A percentile compares a stretch with the other conserved stretches of the same genome.
Evolutionary conservation across 2,888 invertebrate genomes (phyloP).

Genomic region (Trissolcus brochymenae): DNA sequence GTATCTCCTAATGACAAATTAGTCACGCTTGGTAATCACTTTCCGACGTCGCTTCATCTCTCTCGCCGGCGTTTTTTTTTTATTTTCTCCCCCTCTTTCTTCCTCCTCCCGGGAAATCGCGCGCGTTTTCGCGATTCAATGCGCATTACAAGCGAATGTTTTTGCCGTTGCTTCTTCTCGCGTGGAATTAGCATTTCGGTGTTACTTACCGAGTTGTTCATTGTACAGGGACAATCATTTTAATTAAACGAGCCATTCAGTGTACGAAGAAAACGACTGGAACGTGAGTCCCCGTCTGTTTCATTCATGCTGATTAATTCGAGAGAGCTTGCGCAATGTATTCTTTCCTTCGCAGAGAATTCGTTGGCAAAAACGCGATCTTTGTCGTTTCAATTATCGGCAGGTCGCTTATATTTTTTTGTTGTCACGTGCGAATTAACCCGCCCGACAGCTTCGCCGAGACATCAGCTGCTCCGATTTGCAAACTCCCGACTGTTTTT

Average conservation of each 20-base stretch:
- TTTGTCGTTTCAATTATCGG: constrained; percentile 20
- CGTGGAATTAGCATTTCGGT: constrained; percentile 40
- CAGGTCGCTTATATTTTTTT: background rate
- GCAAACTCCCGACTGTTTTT: constrained; percentile 23
- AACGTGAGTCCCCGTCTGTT: constrained; percentile 35
- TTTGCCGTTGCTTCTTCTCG: constrained; percentile 10
- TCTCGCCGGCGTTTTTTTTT: constrained; percentile 13
- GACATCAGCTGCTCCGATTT: constrained; percentile 22
- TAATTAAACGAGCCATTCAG: constrained; percentile 39
- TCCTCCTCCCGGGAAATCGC: constrained; percentile 32
- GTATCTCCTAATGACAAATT: constrained; percentile 39
- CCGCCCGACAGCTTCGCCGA: background rate
- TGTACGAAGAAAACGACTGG: constrained; percentile 24
- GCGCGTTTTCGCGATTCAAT: constrained; percentile 27
- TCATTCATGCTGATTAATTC: constrained; percentile 34
- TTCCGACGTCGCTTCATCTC: constrained; percentile 8
- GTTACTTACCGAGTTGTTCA: constrained; percentile 32
- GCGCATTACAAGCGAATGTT: constrained; percentile 25
- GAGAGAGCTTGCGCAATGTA: constrained; percentile 7
- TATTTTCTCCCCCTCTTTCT: no score
- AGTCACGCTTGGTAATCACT: constrained; percentile 34
- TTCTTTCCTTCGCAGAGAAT: constrained; percentile 2
- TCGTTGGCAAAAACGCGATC: constrained; percentile 4
- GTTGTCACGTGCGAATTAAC: constrained; percentile 8
- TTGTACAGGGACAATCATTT: constrained; percentile 42